A percentile compares a stretch with the other conserved stretches of the same genome.
These are phyloP conservation scores for Neostethus bicornis DNA, from an alignment of 2,797 vertebrate genomes.

Conservation along the genomic window DNA sequence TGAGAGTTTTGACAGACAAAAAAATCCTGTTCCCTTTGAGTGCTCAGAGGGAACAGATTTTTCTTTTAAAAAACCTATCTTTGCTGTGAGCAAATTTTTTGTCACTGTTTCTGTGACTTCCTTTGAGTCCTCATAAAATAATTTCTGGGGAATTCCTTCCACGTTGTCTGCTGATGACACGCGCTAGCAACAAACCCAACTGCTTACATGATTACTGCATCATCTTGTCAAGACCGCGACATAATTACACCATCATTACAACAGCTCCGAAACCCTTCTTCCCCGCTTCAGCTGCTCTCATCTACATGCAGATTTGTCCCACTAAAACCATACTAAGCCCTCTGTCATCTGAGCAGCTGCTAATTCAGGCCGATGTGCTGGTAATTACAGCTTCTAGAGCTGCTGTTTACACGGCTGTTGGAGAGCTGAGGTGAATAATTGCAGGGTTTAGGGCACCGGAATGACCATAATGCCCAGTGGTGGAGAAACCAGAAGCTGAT, in stretches of 20 bases:
- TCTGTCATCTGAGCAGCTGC: constrained; percentile 19
- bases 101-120: not conserved
- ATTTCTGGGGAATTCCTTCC: constrained; percentile 2
- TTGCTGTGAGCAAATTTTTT: not conserved
- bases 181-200: constrained; percentile 3
- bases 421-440: constrained; percentile 20
- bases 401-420: constrained; percentile 22
- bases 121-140: not conserved
- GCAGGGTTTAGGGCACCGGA: constrained; percentile 24
- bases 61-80: too few relatives aligned
- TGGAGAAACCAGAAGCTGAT: constrained; percentile 4
- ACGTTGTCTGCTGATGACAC: not conserved
- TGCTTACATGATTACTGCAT: not conserved
- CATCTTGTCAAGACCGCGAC: not conserved
- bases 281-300: constrained; percentile 19
- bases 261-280: not conserved
- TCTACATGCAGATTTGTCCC: constrained; percentile 30
- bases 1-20: too few relatives aligned
- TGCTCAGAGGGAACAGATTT: too few relatives aligned
- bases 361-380: constrained; percentile 25
- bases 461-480: constrained; percentile 12
- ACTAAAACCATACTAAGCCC: constrained; percentile 10
- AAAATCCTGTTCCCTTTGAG: too few relatives aligned
- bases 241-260: constrained; percentile 9
- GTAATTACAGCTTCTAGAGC: constrained; percentile 31